Percentiles rank a stretch among this genome's conserved stretches.
Evolutionary conservation across 2,888 invertebrate species (phyloP).

Genomic region (Palloptera scutellata): DNA sequence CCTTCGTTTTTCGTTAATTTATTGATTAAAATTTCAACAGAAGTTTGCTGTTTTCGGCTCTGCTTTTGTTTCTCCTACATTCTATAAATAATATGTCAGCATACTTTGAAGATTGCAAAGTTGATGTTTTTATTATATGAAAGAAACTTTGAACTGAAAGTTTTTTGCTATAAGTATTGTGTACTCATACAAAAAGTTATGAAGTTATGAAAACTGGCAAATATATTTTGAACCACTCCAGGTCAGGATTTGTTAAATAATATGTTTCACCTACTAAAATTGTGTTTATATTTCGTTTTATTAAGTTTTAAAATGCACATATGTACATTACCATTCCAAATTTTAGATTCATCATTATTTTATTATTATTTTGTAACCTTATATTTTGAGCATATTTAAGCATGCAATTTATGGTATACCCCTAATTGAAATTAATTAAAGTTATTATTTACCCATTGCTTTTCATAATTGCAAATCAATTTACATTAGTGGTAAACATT

Average conservation of each 20-base stretch:
- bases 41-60: not conserved
- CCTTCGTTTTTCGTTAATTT: not conserved
- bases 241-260: conserved; percentile 16
- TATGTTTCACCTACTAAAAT: conserved; percentile 6
- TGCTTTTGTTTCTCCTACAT: not conserved
- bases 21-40: not conserved
- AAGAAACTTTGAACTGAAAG: too few species aligned
- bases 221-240: not conserved
- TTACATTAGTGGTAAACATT: too few species aligned
- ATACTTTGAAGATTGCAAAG: conserved; percentile 16
- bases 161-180: not conserved
- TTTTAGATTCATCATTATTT: not conserved
- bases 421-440: too few species aligned
- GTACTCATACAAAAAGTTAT: conserved; percentile 30
- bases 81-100: not conserved
- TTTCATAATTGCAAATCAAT: too few species aligned
- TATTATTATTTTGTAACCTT: not conserved
- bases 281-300: not conserved
- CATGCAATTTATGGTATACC: too few species aligned
- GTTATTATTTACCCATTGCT: too few species aligned
- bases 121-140: not conserved
- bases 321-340: not conserved
- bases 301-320: not conserved
- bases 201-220: conserved; percentile 5
- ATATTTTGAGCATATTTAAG: not conserved